A percentile compares a stretch with the other conserved stretches of the same genome.
phyloP scores from a whole-genome alignment of 1,140 invertebrate species.

The Doryteuthis pealeii region DNA sequence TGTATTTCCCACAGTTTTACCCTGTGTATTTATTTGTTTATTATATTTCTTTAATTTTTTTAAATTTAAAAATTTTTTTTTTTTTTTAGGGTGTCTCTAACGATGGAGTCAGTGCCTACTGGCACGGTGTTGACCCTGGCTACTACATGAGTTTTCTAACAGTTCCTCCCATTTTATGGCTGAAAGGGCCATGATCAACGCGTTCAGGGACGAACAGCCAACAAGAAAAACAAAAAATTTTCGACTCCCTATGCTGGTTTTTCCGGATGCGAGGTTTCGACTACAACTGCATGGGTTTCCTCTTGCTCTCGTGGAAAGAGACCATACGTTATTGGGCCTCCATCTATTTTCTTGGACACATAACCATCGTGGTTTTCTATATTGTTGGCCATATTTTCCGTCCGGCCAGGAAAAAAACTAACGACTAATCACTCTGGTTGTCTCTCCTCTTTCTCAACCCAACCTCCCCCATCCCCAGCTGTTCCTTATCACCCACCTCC shows the following conservation, averaged over 20 bases:
- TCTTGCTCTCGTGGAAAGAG: slow-evolving; percentile 73
- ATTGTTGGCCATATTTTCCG: slow-evolving; percentile 61
- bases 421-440: not conserved
- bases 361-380: slow-evolving; percentile 56
- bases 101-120: slow-evolving; percentile 83
- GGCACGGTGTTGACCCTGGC: slow-evolving; percentile 91
- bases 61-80: too few species aligned
- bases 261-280: slow-evolving; percentile 84
- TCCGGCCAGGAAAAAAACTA: not conserved
- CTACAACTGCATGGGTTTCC: slow-evolving; percentile 84
- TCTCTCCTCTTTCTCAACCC: too few species aligned
- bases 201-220: slow-evolving; percentile 61
- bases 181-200: slow-evolving; percentile 79
- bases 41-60: too few species aligned
- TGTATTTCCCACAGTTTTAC: too few species aligned
- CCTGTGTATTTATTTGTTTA: too few species aligned
- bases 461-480: too few species aligned
- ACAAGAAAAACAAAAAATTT: slow-evolving; percentile 37
- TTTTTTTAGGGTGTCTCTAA: slow-evolving; percentile 67
- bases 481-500: too few species aligned
- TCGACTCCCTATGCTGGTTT: slow-evolving; percentile 71
- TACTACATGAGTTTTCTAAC: slow-evolving; percentile 91
- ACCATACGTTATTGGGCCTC: slow-evolving; percentile 80
- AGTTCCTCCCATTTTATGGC: slow-evolving; percentile 82
- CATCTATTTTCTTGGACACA: slow-evolving; percentile 75